Evolutionary conservation across 2,113 vertebrate species (phyloP), one percentile per base, ranked within the genome.

Genomic region (Grammatotria lemairii): DNA sequence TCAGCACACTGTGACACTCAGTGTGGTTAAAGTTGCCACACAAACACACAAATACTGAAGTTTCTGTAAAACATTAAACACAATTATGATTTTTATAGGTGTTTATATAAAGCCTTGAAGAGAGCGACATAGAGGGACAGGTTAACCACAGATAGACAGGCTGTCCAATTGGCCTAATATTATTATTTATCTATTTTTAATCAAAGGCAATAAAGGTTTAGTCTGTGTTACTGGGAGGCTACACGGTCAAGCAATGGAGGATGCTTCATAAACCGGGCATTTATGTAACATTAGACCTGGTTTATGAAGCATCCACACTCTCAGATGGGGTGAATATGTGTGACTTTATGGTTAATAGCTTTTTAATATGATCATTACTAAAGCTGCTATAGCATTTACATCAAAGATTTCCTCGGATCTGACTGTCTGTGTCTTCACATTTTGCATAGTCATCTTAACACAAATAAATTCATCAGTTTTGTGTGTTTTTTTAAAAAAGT

Each of bases 291-390:
- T 40, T 65, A 19, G 54, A 58, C 10, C 40, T 49, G 60, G 3
- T 88, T 81, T 73, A 85, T 73, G 82, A 55, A 51, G 31, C 82
- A 42, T 31, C 78, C 40, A 17, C 28, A 19, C 31, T 12, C 49
- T 84, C 51, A 65, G 47, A 81, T 75, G 31, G 4, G 26, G 51
- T 51, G 82, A 58, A 35, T 49, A 49, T 7, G 26, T 51, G 45
- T 73, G 16, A 45, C 17, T 47, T 68, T 31, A 19, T 35, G 70
- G 47, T 23, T 80, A 35, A 87, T 45, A 42, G 75, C 75, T 86
- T 87, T 92, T 87, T 84, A 81, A 55, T 81, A n/a, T 17, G 9
- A 57, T 38, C 8, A 9, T 60, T 85, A 53, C 82, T 28, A 45
- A 81, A 26, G 40, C 21, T 8, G 35, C 54, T 81, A 6, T 47